A percentile compares a stretch with the other conserved stretches of the same genome.
phyloP scores from a whole-genome alignment of 2,797 vertebrate species.

The Gymnothorax javanicus region DNA sequence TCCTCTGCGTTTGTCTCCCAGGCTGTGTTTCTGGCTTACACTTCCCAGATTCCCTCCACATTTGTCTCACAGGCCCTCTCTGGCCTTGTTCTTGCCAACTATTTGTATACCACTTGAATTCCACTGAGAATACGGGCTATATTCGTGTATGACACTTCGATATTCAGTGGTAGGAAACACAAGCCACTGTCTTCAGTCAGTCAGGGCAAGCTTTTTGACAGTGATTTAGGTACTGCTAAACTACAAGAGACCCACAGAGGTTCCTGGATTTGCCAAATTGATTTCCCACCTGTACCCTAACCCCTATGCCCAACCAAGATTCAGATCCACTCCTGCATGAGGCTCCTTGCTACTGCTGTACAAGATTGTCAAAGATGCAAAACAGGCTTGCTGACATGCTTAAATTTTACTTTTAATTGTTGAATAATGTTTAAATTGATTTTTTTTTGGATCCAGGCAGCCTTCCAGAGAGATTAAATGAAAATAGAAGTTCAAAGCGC shows the following conservation, averaged over 20 bases:
- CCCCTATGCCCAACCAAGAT: not conserved
- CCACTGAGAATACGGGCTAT: no score
- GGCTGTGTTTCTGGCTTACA: not conserved
- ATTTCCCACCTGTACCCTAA: no score
- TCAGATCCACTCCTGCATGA: not conserved
- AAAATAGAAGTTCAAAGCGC: not conserved
- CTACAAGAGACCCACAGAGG: constrained; percentile 5
- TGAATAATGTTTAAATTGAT: constrained; percentile 25
- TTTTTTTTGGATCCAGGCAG: constrained; percentile 6
- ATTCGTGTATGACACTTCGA: no score
- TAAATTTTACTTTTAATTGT: constrained; percentile 29
- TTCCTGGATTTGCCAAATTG: not conserved
- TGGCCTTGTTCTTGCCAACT: no score
- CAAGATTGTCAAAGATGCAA: constrained; percentile 28
- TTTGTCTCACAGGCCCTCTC: not conserved
- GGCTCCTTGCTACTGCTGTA: constrained; percentile 5
- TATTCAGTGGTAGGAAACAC: no score
- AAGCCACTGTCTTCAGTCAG: not conserved
- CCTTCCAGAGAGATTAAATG: constrained; percentile 21
- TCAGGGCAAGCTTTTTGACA: constrained; percentile 25
- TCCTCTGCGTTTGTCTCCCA: constrained; percentile 31
- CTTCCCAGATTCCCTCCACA: constrained; percentile 31
- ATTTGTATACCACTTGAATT: no score
- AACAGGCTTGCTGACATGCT: not conserved
- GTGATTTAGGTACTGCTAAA: constrained; percentile 1